phyloP scores from a whole-genome alignment of 2,113 vertebrate genomes.

The Toxotes jaculatrix region DNA sequence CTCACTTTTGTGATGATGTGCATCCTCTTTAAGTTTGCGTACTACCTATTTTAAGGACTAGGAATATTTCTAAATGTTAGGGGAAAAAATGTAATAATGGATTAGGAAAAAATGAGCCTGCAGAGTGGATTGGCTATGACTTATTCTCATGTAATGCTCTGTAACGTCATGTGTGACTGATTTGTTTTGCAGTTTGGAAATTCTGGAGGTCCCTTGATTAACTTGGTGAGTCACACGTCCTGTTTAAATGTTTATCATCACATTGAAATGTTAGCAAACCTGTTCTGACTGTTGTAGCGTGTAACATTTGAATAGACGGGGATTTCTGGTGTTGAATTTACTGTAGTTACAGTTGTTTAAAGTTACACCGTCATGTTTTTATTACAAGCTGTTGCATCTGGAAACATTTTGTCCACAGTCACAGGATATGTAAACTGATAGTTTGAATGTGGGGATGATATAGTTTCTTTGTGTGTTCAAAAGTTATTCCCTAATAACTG shows the following conservation, averaged over 20 bases:
- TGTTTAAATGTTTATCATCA: not conserved
- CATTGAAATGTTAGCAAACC: not conserved
- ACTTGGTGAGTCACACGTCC: slow-evolving; percentile 89
- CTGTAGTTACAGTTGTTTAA: not conserved
- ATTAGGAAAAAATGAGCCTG: not conserved
- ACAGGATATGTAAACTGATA: not conserved
- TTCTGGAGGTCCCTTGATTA: slow-evolving; percentile 97
- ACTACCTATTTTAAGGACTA: no score
- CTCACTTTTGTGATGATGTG: slow-evolving; percentile 1
- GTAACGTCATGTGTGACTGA: slow-evolving; percentile 6
- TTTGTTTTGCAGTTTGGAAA: slow-evolving; percentile 92
- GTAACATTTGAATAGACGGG: not conserved
- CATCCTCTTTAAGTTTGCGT: not conserved
- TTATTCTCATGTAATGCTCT: not conserved
- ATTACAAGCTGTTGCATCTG: not conserved
- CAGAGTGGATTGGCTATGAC: not conserved
- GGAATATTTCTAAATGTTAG: not conserved
- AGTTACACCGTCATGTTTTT: not conserved
- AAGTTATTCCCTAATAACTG: not conserved
- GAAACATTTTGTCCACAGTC: not conserved
- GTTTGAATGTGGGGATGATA: not conserved
- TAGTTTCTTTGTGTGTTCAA: not conserved
- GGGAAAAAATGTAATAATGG: not conserved
- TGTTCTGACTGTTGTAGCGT: not conserved
- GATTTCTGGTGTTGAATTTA: not conserved